Percentiles rank a stretch among this genome's conserved stretches.
phyloP scores from a whole-genome alignment of 2,888 invertebrate species.

The Nemapogon koenigi region DNA sequence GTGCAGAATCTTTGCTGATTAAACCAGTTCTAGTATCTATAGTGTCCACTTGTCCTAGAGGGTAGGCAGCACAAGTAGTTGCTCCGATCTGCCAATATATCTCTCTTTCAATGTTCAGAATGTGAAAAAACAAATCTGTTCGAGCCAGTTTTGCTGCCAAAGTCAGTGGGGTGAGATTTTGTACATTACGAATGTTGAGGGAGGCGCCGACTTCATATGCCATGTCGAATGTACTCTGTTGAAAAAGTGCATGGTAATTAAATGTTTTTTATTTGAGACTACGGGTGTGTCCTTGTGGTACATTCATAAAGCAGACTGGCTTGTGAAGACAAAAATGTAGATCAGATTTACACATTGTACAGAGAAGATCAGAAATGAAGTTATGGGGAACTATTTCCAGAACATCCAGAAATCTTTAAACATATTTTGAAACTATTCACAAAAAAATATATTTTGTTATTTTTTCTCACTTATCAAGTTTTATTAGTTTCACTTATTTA shows the following conservation, averaged over 20 bases:
- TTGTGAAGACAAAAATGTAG: too few relatives aligned
- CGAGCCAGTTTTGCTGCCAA: slow-evolving; percentile 92
- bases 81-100: slow-evolving; percentile 98
- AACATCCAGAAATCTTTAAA: too few relatives aligned
- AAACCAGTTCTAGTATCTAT: slow-evolving; percentile 90
- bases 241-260: too few relatives aligned
- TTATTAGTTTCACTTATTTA: too few relatives aligned
- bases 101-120: slow-evolving; percentile 93
- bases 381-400: too few relatives aligned
- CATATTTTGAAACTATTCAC: too few relatives aligned
- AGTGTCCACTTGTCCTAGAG: slow-evolving; percentile 92
- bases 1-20: slow-evolving; percentile 93
- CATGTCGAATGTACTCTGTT: slow-evolving; percentile 89
- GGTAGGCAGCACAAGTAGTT: slow-evolving; percentile 97
- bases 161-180: slow-evolving; percentile 90
- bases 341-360: too few relatives aligned
- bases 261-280: neutral
- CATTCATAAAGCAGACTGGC: too few relatives aligned
- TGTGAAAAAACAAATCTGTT: slow-evolving; percentile 96
- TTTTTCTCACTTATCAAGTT: too few relatives aligned
- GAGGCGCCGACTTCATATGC: slow-evolving; percentile 92
- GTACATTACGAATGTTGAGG: slow-evolving; percentile 83
- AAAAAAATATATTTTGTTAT: too few relatives aligned
- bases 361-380: too few relatives aligned
- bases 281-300: too few relatives aligned